These are phyloP conservation scores for Agapornis roseicollis DNA, from an alignment of 2,113 vertebrate species.

Conservation along the genomic window DNA sequence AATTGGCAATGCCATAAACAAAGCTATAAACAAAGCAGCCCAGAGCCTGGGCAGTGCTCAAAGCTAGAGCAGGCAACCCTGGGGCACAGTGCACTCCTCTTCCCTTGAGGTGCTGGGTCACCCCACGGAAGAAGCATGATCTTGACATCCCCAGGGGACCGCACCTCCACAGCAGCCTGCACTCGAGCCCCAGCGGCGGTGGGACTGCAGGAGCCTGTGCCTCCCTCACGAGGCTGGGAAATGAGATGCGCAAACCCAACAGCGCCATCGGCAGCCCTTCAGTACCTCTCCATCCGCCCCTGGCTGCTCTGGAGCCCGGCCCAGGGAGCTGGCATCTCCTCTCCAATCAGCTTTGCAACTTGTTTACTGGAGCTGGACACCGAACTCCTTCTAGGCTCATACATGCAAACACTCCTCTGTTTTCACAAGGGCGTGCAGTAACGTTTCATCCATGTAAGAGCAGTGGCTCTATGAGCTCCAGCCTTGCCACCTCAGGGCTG, in stretches of 20 bases:
- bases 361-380: neutral
- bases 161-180: neutral
- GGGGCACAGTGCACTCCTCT: constrained; percentile 19
- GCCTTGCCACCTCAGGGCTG: neutral
- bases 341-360: neutral
- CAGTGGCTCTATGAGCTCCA: neutral
- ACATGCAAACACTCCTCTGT: neutral
- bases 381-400: neutral
- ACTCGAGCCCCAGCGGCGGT: fast-evolving
- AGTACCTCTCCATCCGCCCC: neutral
- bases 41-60: neutral
- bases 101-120: constrained; percentile 25
- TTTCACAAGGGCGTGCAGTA: neutral
- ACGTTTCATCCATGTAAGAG: neutral
- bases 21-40: constrained; percentile 37
- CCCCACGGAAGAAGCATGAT: constrained; percentile 16
- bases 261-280: fast-evolving
- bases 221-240: neutral
- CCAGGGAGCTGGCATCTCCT: neutral
- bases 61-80: constrained; percentile 44
- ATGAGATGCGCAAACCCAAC: neutral
- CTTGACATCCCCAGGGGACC: neutral
- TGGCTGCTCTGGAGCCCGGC: neutral
- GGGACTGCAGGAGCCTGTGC: neutral
- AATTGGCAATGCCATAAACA: constrained; percentile 71